Evolutionary conservation across 2,113 vertebrate species (phyloP).

Genomic region (Colistium nudipinnis): DNA sequence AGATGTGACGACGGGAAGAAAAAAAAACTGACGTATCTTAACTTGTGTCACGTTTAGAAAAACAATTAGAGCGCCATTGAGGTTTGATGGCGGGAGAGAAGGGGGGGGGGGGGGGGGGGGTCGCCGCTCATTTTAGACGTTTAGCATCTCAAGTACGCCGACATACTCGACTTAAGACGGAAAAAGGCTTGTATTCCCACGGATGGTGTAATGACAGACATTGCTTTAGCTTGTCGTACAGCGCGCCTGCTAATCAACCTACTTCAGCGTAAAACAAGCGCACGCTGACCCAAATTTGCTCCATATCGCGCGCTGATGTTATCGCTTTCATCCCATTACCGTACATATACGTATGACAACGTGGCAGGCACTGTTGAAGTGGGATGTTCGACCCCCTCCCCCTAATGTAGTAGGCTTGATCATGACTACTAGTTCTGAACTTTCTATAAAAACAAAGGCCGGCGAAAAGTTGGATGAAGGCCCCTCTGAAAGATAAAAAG

Average conservation of each 20-base stretch:
- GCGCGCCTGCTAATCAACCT: constrained; percentile 65
- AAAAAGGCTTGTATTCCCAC: constrained; percentile 29
- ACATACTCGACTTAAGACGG: constrained; percentile 52
- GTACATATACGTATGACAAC: constrained; percentile 54
- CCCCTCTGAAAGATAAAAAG: constrained; percentile 65
- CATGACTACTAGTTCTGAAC: constrained; percentile 48
- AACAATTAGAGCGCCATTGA: constrained; percentile 78
- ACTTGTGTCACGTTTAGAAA: constrained; percentile 81
- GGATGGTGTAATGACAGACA: constrained; percentile 57
- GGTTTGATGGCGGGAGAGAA: constrained; percentile 66
- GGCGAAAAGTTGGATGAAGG: constrained; percentile 57
- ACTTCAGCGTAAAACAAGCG: constrained; percentile 44
- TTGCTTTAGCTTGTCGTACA: constrained; percentile 65
- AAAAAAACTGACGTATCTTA: constrained; percentile 64
- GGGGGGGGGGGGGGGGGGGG: constrained; percentile 8
- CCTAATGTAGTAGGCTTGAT: constrained; percentile 49
- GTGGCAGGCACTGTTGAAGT: constrained; percentile 47
- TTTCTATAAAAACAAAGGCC: constrained; percentile 30
- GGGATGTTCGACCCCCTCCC: constrained; percentile 9
- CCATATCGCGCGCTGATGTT: constrained; percentile 53
- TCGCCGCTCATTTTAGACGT: constrained; percentile 74
- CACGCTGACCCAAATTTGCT: constrained; percentile 67
- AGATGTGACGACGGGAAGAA: constrained; percentile 64
- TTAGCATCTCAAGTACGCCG: constrained; percentile 72
- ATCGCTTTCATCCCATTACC: constrained; percentile 59